phyloP scores from a whole-genome alignment of 2,888 invertebrate species.

The Zhuqinia jingwanae region DNA sequence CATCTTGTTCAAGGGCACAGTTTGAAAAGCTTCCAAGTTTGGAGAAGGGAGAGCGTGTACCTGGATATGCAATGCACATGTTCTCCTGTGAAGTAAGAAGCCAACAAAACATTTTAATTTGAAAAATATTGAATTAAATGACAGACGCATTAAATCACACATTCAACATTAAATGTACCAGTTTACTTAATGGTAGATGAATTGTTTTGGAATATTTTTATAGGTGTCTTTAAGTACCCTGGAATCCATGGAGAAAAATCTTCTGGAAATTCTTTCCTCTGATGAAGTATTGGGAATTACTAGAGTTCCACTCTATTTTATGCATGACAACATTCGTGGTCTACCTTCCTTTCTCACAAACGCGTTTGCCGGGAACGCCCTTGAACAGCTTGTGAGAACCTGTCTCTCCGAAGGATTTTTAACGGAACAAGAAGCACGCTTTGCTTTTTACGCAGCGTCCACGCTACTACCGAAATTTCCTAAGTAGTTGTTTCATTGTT shows the following conservation, averaged over 20 bases:
- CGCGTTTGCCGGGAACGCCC: constrained; percentile 22
- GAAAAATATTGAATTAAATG: background rate
- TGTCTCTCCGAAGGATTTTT: constrained; percentile 12
- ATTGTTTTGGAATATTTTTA: background rate
- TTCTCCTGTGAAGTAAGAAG: constrained; percentile 44
- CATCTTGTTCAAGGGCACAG: background rate
- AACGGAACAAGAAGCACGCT: constrained; percentile 1
- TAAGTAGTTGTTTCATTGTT: no score
- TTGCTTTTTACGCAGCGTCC: constrained; percentile 29
- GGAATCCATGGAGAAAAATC: constrained; percentile 33
- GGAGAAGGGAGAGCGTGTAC: background rate
- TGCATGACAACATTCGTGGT: constrained; percentile 17
- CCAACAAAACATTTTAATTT: no score
- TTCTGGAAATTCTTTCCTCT: constrained; percentile 2
- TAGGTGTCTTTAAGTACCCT: constrained; percentile 7
- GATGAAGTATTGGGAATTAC: constrained; percentile 57
- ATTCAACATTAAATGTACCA: no score
- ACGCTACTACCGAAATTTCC: background rate
- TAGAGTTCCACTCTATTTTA: constrained; percentile 37
- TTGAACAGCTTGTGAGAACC: constrained; percentile 31
- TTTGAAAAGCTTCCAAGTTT: background rate
- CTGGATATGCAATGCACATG: constrained; percentile 41
- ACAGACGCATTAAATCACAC: no score
- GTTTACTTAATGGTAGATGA: background rate
- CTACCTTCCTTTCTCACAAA: constrained; percentile 47